Evolutionary conservation across 2,888 invertebrate species (phyloP).

Genomic region (Plebejus argus): DNA sequence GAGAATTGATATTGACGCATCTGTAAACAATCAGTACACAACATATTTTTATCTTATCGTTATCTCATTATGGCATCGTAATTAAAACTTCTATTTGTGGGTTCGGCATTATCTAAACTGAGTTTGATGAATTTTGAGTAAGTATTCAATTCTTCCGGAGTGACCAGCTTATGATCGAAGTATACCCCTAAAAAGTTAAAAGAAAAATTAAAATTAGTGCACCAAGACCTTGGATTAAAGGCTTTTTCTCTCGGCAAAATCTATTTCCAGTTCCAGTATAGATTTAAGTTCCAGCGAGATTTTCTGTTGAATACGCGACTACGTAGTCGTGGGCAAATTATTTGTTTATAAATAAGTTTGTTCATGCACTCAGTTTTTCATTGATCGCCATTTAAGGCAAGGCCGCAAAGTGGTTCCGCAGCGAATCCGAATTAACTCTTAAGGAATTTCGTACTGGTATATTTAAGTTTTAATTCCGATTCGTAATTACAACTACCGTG

Average conservation of each 20-base stretch:
- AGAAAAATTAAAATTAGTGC: no score
- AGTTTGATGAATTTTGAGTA: no score
- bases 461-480: neutral
- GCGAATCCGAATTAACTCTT: conserved; percentile 11
- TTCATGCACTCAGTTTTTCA: neutral
- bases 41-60: neutral
- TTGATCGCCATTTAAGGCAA: conserved; percentile 13
- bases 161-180: no score
- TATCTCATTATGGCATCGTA: neutral
- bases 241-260: no score
- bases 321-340: neutral
- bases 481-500: conserved; percentile 1
- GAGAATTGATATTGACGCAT: neutral
- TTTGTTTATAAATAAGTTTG: neutral
- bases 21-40: neutral
- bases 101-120: neutral
- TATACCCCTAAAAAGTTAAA: no score
- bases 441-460: conserved; percentile 1
- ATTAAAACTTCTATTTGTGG: neutral
- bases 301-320: neutral
- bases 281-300: no score
- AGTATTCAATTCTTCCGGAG: neutral
- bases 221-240: no score
- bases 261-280: no score
- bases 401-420: neutral